Evolutionary conservation across 1,140 invertebrate genomes (phyloP).

Genomic region (Colletes gigas): DNA sequence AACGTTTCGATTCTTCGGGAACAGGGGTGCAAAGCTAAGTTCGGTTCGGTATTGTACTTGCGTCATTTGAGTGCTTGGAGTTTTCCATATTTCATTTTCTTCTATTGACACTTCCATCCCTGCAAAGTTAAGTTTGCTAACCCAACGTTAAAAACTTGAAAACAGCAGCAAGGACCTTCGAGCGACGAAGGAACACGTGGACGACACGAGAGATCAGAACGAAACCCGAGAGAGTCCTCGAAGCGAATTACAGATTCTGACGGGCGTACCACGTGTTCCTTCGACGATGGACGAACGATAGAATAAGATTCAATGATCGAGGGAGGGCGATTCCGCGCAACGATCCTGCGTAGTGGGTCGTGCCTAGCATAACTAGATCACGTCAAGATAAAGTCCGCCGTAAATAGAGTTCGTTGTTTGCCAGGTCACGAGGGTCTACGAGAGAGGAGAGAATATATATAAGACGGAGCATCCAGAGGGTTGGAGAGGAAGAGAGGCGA

Average conservation of each 20-base stretch:
- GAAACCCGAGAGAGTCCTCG: not conserved
- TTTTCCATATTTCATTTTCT: too few species aligned
- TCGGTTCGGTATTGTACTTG: too few species aligned
- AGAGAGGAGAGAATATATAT: not conserved
- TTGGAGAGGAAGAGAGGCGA: not conserved
- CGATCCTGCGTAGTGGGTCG: conserved; percentile 65
- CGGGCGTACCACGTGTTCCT: conserved; percentile 8
- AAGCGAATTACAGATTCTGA: not conserved
- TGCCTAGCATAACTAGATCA: conserved; percentile 78
- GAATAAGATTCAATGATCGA: conserved; percentile 38
- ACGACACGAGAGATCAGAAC: not conserved
- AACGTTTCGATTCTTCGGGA: not conserved
- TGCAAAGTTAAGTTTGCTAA: too few species aligned
- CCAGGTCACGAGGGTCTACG: conserved; percentile 27
- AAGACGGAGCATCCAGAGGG: not conserved
- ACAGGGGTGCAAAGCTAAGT: not conserved
- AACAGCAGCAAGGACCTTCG: too few species aligned
- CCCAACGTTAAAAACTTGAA: too few species aligned
- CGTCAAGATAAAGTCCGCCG: conserved; percentile 75
- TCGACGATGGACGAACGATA: conserved; percentile 20
- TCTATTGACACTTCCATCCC: too few species aligned
- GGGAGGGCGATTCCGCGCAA: conserved; percentile 18
- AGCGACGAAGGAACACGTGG: not conserved
- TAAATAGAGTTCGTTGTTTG: conserved; percentile 69
- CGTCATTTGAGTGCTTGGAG: too few species aligned